These are phyloP conservation scores for Pectinophora gossypiella DNA, from an alignment of 1,140 invertebrate genomes.

Conservation along the genomic window DNA sequence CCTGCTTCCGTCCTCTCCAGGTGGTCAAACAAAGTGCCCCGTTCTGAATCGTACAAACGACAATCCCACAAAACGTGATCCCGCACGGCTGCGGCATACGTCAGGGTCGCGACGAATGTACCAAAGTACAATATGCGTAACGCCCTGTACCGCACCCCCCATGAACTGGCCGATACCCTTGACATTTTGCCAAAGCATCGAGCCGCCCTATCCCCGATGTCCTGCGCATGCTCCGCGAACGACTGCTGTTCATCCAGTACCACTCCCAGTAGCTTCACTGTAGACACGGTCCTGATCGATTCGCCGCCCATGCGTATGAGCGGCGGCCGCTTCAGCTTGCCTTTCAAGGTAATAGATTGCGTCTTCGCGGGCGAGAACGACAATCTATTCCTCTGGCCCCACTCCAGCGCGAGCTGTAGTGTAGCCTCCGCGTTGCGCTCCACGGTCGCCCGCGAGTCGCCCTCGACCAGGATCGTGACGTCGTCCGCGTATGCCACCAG, in stretches of 20 bases:
- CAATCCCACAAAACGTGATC: slow-evolving; percentile 8
- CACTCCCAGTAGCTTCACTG: too few relatives aligned
- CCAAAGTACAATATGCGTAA: slow-evolving; percentile 23
- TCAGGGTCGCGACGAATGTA: too few relatives aligned
- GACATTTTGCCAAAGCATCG: too few relatives aligned
- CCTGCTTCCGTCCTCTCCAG: not conserved
- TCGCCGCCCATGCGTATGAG: too few relatives aligned
- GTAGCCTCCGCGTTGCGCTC: slow-evolving; percentile 18
- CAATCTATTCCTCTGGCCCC: slow-evolving; percentile 25
- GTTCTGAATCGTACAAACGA: not conserved
- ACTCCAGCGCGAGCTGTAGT: slow-evolving; percentile 10
- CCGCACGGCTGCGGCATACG: too few relatives aligned
- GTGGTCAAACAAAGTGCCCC: not conserved
- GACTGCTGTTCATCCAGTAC: slow-evolving; percentile 5
- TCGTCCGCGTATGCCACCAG: slow-evolving; percentile 54
- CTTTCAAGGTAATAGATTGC: too few relatives aligned
- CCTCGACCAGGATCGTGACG: slow-evolving; percentile 33
- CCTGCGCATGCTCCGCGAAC: slow-evolving; percentile 5
- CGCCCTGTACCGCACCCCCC: slow-evolving; percentile 21
- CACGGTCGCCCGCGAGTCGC: slow-evolving; percentile 22
- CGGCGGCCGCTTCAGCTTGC: too few relatives aligned
- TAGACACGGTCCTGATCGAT: too few relatives aligned
- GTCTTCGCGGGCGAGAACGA: slow-evolving; percentile 16
- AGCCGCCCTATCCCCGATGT: too few relatives aligned
- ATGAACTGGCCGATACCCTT: slow-evolving; percentile 19